Conservation (phyloP, 2,113 vertebrate species). For the Indicator maculatus region DNA sequence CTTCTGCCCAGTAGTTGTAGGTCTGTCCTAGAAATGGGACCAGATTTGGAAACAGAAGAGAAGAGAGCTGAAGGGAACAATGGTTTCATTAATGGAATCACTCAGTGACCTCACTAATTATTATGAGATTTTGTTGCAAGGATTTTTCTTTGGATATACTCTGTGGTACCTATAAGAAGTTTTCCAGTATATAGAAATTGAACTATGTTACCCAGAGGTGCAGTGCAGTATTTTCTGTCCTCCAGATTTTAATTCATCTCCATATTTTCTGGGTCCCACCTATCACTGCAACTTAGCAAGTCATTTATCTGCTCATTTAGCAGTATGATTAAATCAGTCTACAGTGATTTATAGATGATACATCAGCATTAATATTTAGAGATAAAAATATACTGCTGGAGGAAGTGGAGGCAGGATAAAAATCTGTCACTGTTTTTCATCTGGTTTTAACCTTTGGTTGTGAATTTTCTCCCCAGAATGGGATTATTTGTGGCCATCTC, state of each 20-base stretch:
- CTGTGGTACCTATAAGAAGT: accelerated
- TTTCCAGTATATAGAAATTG: background rate
- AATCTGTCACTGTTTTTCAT: conserved; percentile 61
- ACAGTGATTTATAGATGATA: conserved; percentile 37
- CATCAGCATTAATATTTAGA: conserved; percentile 43
- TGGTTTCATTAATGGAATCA: background rate
- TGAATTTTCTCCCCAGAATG: background rate
- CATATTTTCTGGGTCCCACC: background rate
- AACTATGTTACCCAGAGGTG: background rate
- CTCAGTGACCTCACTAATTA: background rate
- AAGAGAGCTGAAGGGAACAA: background rate
- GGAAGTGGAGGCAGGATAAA: conserved; percentile 60
- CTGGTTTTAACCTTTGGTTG: background rate
- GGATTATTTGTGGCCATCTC: conserved; percentile 1
- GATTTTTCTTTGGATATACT: background rate
- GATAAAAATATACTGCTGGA: conserved; percentile 49
- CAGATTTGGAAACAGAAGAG: background rate
- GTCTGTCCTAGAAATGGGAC: background rate
- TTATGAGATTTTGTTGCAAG: background rate
- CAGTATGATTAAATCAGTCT: background rate
- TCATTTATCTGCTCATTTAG: conserved; percentile 10
- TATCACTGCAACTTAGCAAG: background rate
- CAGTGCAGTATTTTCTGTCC: background rate
- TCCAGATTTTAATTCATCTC: background rate
- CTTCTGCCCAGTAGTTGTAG: background rate